Conservation (phyloP, 1,140 invertebrate genomes). For the Andrena cerasifolii region DNA sequence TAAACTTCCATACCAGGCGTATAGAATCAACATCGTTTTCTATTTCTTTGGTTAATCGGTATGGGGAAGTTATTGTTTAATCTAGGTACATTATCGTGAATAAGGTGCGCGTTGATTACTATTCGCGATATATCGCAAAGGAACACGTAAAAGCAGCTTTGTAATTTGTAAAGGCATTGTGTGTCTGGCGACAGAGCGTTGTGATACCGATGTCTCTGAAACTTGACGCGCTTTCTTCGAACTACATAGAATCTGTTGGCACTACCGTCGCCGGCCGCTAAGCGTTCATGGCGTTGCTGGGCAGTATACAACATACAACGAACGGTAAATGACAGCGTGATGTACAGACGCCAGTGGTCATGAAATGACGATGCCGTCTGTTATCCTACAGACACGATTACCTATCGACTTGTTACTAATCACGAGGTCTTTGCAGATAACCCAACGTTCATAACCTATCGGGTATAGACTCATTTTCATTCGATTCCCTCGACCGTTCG, state of each 20-base stretch:
- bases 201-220: neutral
- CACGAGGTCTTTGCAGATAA: conserved; percentile 74
- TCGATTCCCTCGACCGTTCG: conserved; percentile 23
- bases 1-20: conserved; percentile 7
- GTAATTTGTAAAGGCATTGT: conserved; percentile 7
- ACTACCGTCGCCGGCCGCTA: neutral
- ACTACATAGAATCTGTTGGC: conserved; percentile 19
- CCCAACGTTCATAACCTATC: conserved; percentile 68
- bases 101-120: neutral
- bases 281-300: conserved; percentile 19
- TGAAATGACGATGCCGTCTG: conserved; percentile 32
- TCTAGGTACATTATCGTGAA: neutral
- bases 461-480: conserved; percentile 15
- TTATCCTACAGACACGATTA: conserved; percentile 66
- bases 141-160: neutral
- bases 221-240: conserved; percentile 40
- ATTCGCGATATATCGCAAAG: no score
- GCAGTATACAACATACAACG: conserved; percentile 11
- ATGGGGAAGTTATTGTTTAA: neutral
- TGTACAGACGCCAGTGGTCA: conserved; percentile 11
- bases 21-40: conserved; percentile 4
- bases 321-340: conserved; percentile 40
- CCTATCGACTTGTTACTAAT: conserved; percentile 70
- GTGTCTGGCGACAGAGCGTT: neutral
- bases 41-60: neutral